These are phyloP conservation scores for Pelobates cultripes DNA, from an alignment of 2,797 vertebrate species.

Conservation along the genomic window DNA sequence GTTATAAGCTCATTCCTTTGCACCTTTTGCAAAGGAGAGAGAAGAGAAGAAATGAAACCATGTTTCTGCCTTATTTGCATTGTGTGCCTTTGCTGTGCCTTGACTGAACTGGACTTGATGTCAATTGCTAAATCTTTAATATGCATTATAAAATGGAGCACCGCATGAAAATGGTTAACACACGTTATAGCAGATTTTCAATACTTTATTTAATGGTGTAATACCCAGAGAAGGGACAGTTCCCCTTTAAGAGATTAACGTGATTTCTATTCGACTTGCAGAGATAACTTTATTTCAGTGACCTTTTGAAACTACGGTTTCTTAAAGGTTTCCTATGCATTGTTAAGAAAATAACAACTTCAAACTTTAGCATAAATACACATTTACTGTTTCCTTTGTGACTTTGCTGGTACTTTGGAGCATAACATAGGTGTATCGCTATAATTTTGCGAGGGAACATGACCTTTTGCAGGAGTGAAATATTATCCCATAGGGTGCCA, in stretches of 20 bases:
- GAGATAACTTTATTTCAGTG: neutral
- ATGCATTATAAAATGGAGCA: too few species aligned
- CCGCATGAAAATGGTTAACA: too few species aligned
- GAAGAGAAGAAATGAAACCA: too few species aligned
- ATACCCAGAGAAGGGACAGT: neutral
- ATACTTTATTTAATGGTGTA: too few species aligned
- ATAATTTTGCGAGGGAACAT: conserved; percentile 40
- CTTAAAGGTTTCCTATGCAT: conserved; percentile 38
- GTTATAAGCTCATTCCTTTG: too few species aligned
- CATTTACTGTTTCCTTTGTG: conserved; percentile 57
- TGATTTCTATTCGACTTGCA: neutral
- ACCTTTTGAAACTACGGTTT: neutral
- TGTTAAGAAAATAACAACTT: conserved; percentile 54
- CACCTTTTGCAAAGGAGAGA: too few species aligned
- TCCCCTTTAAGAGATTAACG: neutral
- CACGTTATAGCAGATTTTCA: too few species aligned
- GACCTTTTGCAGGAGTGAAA: conserved; percentile 41
- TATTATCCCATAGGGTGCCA: conserved; percentile 44
- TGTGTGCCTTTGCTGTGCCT: too few species aligned
- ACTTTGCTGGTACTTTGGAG: conserved; percentile 50
- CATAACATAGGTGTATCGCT: conserved; percentile 58
- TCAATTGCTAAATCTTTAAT: too few species aligned
- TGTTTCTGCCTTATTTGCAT: too few species aligned
- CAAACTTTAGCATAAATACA: conserved; percentile 57
- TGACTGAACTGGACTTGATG: too few species aligned